A percentile compares a stretch with the other conserved stretches of the same genome.
Evolutionary conservation across 2,888 invertebrate species (phyloP).

Genomic region (Poecilus cupreus): DNA sequence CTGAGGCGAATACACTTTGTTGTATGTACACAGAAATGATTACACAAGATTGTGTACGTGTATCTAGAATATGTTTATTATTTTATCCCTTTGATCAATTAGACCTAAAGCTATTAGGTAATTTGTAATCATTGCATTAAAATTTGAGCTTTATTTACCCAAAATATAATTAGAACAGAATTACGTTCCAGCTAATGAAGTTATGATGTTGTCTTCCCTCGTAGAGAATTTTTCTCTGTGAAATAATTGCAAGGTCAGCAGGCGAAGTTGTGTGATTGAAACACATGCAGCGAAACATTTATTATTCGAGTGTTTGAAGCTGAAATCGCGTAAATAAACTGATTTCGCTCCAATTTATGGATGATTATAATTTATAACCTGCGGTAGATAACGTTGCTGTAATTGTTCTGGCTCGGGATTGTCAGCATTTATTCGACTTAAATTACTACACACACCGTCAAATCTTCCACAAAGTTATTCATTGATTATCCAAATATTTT

Average conservation of each 20-base stretch:
- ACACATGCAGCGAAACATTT: slow-evolving; percentile 1
- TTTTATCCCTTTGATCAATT: slow-evolving; percentile 24
- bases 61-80: neutral
- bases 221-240: neutral
- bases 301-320: slow-evolving; percentile 5
- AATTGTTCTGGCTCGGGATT: slow-evolving; percentile 31
- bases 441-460: neutral
- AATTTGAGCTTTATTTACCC: neutral
- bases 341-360: slow-evolving; percentile 34
- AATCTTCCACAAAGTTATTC: neutral
- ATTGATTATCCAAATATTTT: neutral
- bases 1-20: neutral
- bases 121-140: neutral
- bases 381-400: slow-evolving; percentile 17
- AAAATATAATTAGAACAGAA: neutral
- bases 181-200: neutral
- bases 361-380: slow-evolving; percentile 32
- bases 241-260: neutral
- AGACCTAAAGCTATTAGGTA: slow-evolving; percentile 17
- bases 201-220: neutral
- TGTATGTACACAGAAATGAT: neutral
- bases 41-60: neutral
- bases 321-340: slow-evolving; percentile 40
- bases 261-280: neutral
- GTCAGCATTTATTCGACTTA: slow-evolving; percentile 12